Conservation (phyloP, 2,797 vertebrate genomes). For the Chlorospingus semifuscus region DNA sequence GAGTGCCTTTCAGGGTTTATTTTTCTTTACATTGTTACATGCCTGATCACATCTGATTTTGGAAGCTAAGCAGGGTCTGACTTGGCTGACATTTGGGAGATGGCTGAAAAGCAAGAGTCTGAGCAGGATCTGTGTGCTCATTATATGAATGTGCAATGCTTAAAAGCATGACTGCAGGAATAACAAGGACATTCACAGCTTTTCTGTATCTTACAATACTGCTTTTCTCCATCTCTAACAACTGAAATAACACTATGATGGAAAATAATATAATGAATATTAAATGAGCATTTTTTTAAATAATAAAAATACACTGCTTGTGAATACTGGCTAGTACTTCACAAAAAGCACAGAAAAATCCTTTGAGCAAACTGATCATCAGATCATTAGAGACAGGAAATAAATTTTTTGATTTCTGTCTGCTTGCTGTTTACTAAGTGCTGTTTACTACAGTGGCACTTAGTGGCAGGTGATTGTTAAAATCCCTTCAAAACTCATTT, state of each 20-base stretch:
- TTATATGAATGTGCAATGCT: accelerated
- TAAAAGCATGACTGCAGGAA: not conserved
- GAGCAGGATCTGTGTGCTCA: not conserved
- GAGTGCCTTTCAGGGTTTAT: constrained; percentile 34
- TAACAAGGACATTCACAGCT: not conserved
- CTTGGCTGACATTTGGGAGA: constrained; percentile 5
- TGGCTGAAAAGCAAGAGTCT: not conserved
- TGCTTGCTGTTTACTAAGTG: not conserved
- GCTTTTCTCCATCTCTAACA: not conserved
- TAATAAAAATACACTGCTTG: not conserved
- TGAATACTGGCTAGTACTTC: not conserved
- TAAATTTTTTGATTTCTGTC: not conserved
- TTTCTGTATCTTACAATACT: not conserved
- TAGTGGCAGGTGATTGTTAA: not conserved
- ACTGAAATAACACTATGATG: not conserved
- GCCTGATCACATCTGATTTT: constrained; percentile 23
- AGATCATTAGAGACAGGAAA: not conserved
- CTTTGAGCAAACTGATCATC: not conserved
- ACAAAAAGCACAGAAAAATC: not conserved
- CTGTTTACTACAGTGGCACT: not conserved
- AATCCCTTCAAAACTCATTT: not conserved
- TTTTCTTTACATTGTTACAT: constrained; percentile 56
- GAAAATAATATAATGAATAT: not conserved
- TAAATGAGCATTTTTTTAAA: not conserved
- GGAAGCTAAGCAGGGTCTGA: not conserved